These are phyloP conservation scores for Pherbina coryleti DNA, from an alignment of 2,888 invertebrate genomes.

Conservation along the genomic window DNA sequence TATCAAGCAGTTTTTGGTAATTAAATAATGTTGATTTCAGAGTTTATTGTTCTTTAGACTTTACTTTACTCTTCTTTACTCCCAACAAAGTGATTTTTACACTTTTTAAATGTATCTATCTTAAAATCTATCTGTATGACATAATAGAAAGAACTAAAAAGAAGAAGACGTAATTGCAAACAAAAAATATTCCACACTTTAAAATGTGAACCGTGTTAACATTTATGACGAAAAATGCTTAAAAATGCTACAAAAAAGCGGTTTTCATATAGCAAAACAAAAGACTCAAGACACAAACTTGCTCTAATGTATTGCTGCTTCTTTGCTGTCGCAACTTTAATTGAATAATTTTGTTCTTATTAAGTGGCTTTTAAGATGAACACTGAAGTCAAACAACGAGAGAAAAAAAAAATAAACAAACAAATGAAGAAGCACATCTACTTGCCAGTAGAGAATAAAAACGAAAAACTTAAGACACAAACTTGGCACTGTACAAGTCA, in stretches of 20 bases:
- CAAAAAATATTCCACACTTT: not conserved
- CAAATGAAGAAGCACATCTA: not conserved
- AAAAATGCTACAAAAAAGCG: too few species aligned
- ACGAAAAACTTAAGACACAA: slow-evolving; percentile 24
- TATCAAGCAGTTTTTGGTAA: too few species aligned
- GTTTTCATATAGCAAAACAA: not conserved
- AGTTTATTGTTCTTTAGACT: too few species aligned
- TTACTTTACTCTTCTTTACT: too few species aligned
- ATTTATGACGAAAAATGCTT: too few species aligned
- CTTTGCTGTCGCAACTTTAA: not conserved
- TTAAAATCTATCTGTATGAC: too few species aligned
- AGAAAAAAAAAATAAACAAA: not conserved
- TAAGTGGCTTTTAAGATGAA: not conserved
- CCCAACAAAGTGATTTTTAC: too few species aligned
- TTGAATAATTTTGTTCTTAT: not conserved
- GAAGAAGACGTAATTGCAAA: too few species aligned
- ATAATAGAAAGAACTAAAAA: too few species aligned
- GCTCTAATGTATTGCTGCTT: not conserved
- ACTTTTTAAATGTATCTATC: too few species aligned
- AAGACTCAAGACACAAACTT: slow-evolving; percentile 1
- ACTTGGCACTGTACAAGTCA: not conserved
- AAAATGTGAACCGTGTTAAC: not conserved
- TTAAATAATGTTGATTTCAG: too few species aligned
- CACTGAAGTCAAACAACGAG: not conserved
- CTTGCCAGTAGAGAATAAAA: not conserved